Base-by-base conservation (phyloP, 2,888 invertebrate species). In the Acleris holmiana region DNA sequence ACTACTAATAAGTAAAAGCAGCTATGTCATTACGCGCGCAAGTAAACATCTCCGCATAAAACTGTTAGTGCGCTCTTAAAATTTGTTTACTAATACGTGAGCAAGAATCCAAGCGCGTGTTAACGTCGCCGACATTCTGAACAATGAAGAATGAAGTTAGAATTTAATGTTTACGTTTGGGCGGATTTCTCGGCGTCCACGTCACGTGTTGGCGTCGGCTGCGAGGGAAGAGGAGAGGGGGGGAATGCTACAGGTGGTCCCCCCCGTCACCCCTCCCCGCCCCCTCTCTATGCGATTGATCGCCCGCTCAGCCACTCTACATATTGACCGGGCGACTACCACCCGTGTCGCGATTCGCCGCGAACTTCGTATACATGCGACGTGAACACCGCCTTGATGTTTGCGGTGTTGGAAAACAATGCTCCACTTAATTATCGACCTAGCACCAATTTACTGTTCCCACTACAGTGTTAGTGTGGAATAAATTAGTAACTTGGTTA, bases 121-220 rank as follows among this genome's bases (percentile, higher is more conserved):
- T 86, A 84, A 25, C 67, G 57, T 35, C 83, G 80, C 75, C 84
- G 83, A 85, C 88, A 88, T 87, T 88, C 87, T 84, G 85, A 84
- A 89, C 91, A 88, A 88, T 90, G 89, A 91, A 90, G 91, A 90
- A 89, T 88, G 91, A 89, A 90, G 84, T 88, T 89, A 89, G 91
- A 89, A 91, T 70, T 91, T 91, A 89, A 89, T 92, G 92, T 92
- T 92, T 92, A 91, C 91, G 91, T 91, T 91, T 91, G 88, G 91
- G 89, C 86, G 89, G 89, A 89, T 90, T 89, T 89, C 89, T 90
- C 83, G 76, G 83, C 84, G 88, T 84, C 88, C 83, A 90, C 91
- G 91, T 91, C 92, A 91, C 91, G 91, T 91, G 91, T 89, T 85
- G 86, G 83, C 82, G 86, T 73, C 73, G 79, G 80, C 67, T 71